Conservation (phyloP, 2,113 vertebrate genomes). For the Himantopus leucocephalus region DNA sequence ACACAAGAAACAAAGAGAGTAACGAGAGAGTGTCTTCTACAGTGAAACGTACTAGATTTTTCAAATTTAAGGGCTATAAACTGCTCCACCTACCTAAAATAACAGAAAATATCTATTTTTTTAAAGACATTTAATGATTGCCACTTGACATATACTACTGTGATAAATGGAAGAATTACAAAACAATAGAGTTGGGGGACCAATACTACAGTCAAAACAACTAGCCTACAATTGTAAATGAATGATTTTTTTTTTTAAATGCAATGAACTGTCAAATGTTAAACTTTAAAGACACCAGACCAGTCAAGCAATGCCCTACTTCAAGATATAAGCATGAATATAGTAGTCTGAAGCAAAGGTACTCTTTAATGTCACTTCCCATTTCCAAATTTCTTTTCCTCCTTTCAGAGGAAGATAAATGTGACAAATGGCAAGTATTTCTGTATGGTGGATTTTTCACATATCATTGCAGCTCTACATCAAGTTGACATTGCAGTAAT, state of each 20-base stretch:
- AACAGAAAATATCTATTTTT: background rate
- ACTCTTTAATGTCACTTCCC: background rate
- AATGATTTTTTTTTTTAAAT: background rate
- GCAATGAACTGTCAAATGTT: background rate
- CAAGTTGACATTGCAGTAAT: background rate
- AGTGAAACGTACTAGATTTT: background rate
- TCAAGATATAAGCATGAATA: background rate
- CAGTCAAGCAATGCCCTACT: background rate
- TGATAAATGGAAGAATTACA: background rate
- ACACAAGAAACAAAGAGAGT: background rate
- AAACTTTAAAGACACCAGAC: background rate
- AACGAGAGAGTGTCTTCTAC: background rate
- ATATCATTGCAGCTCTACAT: background rate
- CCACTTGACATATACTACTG: background rate
- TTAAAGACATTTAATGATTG: background rate
- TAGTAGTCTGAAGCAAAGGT: background rate
- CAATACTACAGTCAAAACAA: background rate
- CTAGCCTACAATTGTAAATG: background rate
- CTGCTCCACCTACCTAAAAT: background rate
- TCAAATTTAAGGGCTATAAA: background rate
- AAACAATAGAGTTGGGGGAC: background rate
- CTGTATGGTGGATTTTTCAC: background rate
- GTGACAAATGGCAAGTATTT: background rate
- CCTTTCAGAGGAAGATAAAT: background rate
- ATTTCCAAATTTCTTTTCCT: background rate